Base-by-base conservation (phyloP, 1,140 invertebrate species). In the Vollenhovia emeryi region DNA sequence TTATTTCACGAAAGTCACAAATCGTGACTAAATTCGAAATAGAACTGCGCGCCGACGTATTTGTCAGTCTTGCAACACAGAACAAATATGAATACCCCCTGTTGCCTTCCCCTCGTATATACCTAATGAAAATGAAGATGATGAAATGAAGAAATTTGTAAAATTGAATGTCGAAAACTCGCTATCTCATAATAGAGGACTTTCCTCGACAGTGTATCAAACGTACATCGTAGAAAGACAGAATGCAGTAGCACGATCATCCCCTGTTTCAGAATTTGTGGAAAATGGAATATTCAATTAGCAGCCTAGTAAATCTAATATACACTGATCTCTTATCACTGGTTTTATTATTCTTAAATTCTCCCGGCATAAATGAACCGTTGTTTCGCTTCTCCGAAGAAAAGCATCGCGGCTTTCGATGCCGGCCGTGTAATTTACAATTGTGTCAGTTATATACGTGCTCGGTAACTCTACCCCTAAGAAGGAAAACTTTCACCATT, bases 401-500 rank as follows among this genome's bases (percentile, higher is more conserved):
- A 21, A 36, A 3, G 2, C 43, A 80, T 52, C 5, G 57, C 7
- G 11, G 18, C 6, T 71, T 69, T 40, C 33, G 18, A 43, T 69
- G 15, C 9, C 64, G 18, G 15, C 21, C 48, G 24, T 71, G 18
- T 80, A 55, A 80, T 24, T 24, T 71, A 55, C 78, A 27, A 80
- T 71, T 71, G 78, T 43, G 36, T 24, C 48, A 43, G 18, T 80
- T 55, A 80, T 21, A 33, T 21, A 40, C 21, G 60, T n/a, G 33
- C 24, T 48, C 18, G 0, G 64, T 50, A 36, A 21, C 9, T 69
- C 48, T 30, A n/a, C 33, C 48, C 11, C 15, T 36, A 21, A 9
- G 50, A 15, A 40, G 21, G 43, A 40, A 80, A 80, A 80, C 78
- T 71, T 80, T 80, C 36, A 18, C 24, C 50, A 82, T 73, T 82